These are phyloP conservation scores for Acrossocheilus fasciatus DNA, from an alignment of 2,797 vertebrate species.

Conservation along the genomic window DNA sequence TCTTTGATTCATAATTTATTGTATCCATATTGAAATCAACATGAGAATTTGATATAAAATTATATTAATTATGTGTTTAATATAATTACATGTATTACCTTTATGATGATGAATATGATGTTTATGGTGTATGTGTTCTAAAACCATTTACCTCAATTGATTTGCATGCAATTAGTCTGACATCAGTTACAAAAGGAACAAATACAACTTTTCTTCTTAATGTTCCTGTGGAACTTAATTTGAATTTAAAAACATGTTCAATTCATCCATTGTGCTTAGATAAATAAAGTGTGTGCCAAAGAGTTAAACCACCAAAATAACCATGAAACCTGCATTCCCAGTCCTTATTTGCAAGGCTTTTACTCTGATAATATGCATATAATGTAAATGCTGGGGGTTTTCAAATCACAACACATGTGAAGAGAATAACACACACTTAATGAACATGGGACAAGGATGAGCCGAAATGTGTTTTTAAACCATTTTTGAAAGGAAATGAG, in stretches of 20 bases:
- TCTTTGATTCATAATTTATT: not conserved
- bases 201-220: not conserved
- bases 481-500: not conserved
- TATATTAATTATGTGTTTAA: not conserved
- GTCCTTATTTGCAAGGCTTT: not conserved
- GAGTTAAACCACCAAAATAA: not conserved
- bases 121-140: not conserved
- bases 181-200: not conserved
- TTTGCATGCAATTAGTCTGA: not conserved
- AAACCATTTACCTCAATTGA: not conserved
- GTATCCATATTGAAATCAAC: not conserved
- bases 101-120: not conserved
- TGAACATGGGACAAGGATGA: constrained; percentile 7
- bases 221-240: not conserved
- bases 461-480: constrained; percentile 19
- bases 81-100: not conserved
- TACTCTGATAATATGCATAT: not conserved
- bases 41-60: not conserved
- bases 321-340: not conserved
- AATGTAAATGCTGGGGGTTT: not conserved
- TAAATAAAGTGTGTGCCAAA: not conserved
- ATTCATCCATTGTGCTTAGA: not conserved
- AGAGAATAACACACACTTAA: not conserved
- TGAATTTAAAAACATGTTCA: not conserved
- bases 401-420: not conserved